Conservation (phyloP, 2,797 vertebrate genomes). For the Ptychadena robeensis region DNA sequence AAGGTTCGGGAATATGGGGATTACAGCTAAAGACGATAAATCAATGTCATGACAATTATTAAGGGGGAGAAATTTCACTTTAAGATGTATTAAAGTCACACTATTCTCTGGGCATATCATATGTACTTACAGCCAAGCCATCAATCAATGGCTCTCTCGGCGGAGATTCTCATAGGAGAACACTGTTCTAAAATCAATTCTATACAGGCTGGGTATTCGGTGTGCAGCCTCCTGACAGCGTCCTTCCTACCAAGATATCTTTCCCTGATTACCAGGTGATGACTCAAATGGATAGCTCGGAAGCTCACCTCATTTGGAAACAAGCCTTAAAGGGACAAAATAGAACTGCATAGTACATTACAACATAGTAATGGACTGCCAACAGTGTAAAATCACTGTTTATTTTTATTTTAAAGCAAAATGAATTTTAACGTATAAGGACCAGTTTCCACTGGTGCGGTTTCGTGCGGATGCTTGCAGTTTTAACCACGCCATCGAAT, state of each 20-base stretch:
- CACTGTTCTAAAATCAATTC: constrained; percentile 48
- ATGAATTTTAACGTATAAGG: no score
- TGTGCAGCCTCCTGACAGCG: constrained; percentile 17
- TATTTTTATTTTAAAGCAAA: no score
- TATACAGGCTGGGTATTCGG: constrained; percentile 36
- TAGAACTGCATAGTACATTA: background rate
- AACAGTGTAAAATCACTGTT: background rate
- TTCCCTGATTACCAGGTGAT: constrained; percentile 28
- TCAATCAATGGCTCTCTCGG: constrained; percentile 56
- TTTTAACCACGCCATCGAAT: no score
- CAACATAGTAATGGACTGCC: background rate
- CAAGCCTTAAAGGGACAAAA: background rate
- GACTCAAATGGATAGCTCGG: constrained; percentile 6
- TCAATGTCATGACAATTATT: constrained; percentile 56
- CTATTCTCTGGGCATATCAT: constrained; percentile 53
- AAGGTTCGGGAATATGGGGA: constrained; percentile 38
- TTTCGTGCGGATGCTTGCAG: no score
- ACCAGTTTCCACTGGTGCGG: no score
- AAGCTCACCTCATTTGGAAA: background rate
- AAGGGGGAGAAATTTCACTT: constrained; percentile 48
- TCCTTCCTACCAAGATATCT: constrained; percentile 27
- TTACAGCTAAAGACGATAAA: constrained; percentile 38
- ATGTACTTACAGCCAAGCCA: constrained; percentile 55
- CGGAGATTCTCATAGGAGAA: constrained; percentile 44
- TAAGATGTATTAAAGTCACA: constrained; percentile 53